Evolutionary conservation across 2,888 invertebrate species (phyloP), one percentile per base, ranked within the genome.

Genomic region (Belgica antarctica): DNA sequence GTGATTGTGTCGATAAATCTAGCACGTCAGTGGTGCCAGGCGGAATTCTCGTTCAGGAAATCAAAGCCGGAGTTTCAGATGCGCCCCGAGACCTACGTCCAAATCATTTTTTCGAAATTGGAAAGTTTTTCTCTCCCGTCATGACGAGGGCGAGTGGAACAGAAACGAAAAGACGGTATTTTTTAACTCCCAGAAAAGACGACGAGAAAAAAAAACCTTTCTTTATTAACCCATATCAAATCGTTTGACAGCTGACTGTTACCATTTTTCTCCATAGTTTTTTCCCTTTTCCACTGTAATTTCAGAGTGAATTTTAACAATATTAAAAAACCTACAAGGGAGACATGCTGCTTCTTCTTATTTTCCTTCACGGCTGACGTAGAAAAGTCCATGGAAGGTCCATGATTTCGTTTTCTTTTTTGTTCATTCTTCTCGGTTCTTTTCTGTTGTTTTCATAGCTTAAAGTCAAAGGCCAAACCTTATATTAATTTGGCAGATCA

Each of bases 241-340:
- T 77, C 74, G 79, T 79, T 79, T 80, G 80, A 80, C 80, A 80
- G 80, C 80, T 79, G 80, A 79, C 79, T 79, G 65, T 71, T 66
- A 36, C 65, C 63, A 62, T 69, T 71, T 47, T 69, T 71, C 59
- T 47, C 46, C 63, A 61, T 24, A 61, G 15, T 61, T 24, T 61
- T 61, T n/a, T 27, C 8, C 4, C 22, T 19, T 12, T 52, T 52
- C 24, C n/a, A 47, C 41, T 66, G 46, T 66, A 63, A 41, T 63
- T 63, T 41, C 24, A 36, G 25, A 63, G 63, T 41, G 24, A 41
- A 41, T 41, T 41, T 41, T 41, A 41, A 41, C 41, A 41, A 41
- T 41, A 41, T 41, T 41, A 41, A 41, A 41, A 41, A 41, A 41
- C 41, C 41, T 41, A 41, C 12, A 41, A 41, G 41, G 27, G 61